Conservation (phyloP, 2,888 invertebrate genomes). For the Cynaeus angustus region DNA sequence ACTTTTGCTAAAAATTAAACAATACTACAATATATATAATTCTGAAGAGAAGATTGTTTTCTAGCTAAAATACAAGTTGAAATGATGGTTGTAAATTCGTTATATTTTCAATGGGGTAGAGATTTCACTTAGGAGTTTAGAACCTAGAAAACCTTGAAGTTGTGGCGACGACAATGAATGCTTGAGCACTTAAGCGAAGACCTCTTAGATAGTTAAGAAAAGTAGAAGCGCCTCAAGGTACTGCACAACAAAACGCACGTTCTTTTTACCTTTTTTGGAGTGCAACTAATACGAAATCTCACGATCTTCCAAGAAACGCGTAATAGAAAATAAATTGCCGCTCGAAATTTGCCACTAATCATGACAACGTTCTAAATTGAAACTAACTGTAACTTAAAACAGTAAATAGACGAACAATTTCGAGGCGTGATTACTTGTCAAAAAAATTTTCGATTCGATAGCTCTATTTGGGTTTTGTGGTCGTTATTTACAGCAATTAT, state of each 20-base stretch:
- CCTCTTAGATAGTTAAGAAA: not conserved
- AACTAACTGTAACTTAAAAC: conserved; percentile 28
- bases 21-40: too few species aligned
- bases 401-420: conserved; percentile 16
- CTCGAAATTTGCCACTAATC: conserved; percentile 27
- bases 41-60: too few species aligned
- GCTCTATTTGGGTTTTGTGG: conserved; percentile 17
- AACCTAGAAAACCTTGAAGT: too few species aligned
- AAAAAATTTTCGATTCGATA: conserved; percentile 14
- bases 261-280: conserved; percentile 36
- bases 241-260: conserved; percentile 37
- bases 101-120: too few species aligned
- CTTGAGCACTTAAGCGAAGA: too few species aligned
- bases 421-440: conserved; percentile 16
- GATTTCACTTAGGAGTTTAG: too few species aligned
- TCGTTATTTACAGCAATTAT: conserved; percentile 34
- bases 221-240: conserved; percentile 17
- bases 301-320: conserved; percentile 30
- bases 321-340: conserved; percentile 41
- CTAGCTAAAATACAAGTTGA: too few species aligned
- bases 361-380: conserved; percentile 21
- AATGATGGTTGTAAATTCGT: too few species aligned
- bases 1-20: not conserved
- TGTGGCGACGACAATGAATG: too few species aligned
- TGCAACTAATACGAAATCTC: conserved; percentile 33